Evolutionary conservation across 2,888 invertebrate species (phyloP).

Genomic region (Andricus curvator): DNA sequence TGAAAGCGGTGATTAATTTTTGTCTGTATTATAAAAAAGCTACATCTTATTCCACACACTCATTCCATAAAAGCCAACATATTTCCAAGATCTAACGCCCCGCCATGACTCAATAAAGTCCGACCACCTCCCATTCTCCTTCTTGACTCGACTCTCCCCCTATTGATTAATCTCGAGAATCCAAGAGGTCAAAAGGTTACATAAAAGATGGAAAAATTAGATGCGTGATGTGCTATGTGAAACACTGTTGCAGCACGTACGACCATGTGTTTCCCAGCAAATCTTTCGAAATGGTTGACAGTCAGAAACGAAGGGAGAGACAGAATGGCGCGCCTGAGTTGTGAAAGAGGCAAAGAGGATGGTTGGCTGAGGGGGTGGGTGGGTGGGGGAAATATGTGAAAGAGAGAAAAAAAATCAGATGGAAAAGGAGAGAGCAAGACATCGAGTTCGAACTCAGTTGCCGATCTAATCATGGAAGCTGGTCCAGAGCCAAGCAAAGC

Average conservation of each 20-base stretch:
- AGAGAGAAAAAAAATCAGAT: slow-evolving; percentile 24
- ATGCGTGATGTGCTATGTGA: not conserved
- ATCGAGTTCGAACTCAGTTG: slow-evolving; percentile 56
- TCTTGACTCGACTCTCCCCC: not conserved
- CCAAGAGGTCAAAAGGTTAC: slow-evolving; percentile 25
- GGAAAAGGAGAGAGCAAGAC: slow-evolving; percentile 48
- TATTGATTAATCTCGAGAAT: slow-evolving; percentile 26
- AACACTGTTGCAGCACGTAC: slow-evolving; percentile 1
- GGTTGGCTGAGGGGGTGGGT: not conserved
- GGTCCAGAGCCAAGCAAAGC: slow-evolving; percentile 58
- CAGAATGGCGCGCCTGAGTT: slow-evolving; percentile 20
- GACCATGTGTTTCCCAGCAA: not conserved
- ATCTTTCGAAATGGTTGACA: slow-evolving; percentile 26
- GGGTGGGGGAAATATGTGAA: not conserved
- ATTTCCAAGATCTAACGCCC: not conserved
- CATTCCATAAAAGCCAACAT: not conserved
- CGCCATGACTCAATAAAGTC: slow-evolving; percentile 4
- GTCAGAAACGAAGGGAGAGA: slow-evolving; percentile 12
- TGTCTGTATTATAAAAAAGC: not conserved
- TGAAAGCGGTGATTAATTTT: not conserved
- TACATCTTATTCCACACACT: slow-evolving; percentile 1
- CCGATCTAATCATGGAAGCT: slow-evolving; percentile 70
- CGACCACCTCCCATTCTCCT: not conserved
- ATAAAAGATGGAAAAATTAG: slow-evolving; percentile 24
- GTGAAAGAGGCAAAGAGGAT: slow-evolving; percentile 7